A percentile compares a stretch with the other conserved stretches of the same genome.
Evolutionary conservation across 2,113 vertebrate genomes (phyloP).

Genomic region (Phocoena sinus): DNA sequence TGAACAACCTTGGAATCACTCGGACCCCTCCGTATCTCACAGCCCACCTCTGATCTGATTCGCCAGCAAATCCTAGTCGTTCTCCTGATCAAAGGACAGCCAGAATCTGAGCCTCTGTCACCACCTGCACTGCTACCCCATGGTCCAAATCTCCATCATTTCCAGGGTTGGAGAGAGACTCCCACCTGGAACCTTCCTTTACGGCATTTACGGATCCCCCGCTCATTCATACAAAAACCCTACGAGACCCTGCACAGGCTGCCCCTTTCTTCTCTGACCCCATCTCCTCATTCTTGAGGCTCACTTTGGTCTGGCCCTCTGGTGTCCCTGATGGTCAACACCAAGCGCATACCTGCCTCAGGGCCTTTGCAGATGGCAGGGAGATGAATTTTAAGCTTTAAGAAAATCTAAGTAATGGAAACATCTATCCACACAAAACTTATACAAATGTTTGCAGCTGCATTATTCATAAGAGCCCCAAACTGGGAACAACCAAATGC

Average conservation of each 20-base stretch:
- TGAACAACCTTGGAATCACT: neutral
- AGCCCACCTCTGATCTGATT: too few species aligned
- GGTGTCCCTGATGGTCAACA: neutral
- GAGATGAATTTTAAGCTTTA: neutral
- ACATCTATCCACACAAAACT: neutral
- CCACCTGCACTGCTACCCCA: neutral
- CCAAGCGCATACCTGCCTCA: neutral
- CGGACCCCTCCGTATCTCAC: neutral
- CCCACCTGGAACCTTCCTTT: neutral
- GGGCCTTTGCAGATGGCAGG: neutral
- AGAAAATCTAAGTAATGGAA: neutral
- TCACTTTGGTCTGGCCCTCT: neutral
- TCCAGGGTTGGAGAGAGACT: neutral
- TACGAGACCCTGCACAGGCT: rapidly evolving
- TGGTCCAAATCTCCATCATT: neutral
- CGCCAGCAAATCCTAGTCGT: neutral
- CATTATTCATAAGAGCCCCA: neutral
- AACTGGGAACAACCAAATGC: too few species aligned
- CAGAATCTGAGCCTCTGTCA: neutral
- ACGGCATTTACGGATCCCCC: rapidly evolving
- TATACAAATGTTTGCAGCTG: neutral
- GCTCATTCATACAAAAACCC: neutral
- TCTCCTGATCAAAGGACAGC: neutral
- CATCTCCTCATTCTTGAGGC: neutral
- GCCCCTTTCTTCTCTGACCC: neutral